Evolutionary conservation across 2,113 vertebrate species (phyloP), one percentile per base, ranked within the genome.

Genomic region (Tangachromis dhanisi): DNA sequence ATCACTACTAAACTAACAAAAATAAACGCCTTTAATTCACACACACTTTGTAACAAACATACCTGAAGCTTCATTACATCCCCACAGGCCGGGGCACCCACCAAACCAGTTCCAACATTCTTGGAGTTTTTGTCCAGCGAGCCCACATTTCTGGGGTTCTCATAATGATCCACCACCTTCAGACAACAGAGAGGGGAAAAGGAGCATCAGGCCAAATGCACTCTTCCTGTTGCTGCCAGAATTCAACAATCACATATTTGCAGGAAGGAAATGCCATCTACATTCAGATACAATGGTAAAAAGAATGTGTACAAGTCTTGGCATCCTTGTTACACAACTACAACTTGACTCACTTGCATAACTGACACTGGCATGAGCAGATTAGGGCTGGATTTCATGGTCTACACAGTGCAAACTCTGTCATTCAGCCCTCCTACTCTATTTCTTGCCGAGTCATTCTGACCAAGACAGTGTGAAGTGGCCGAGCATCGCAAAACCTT

Each of bases 51-150:
- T 61, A 47, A 55, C 14, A 38, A 55, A 59, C 92, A 33, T 93
- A 99, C 99, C 97, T 99, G 99, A 7, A 99, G 94, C 87, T 99
- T 99, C 99, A 99, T 99, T 9, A 99, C 99, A 14, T 99, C 99
- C 0, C 99, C 99, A 55, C 99, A 99, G 3, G 99, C 98, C 1
- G 98, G 99, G 3, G 99, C 99, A 0, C 98, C 99, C 78, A 99
- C 98, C 93, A 99, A 89, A 16, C 99, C 99, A 0, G 99, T 99
- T 40, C 99, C 99, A 21, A 99, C 99, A 9, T 98, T 99, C 93
- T 97, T 98, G 78, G 97, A 92, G 1, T 93, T 96, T 93, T 99
- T 98, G 93, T 99, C 97, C 40, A 99, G 93, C 1, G 97, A 97
- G 5, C 98, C 98, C 33, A 99, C 98, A 1, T 99, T 99, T 87